Evolutionary conservation across 2,888 invertebrate species (phyloP).

Genomic region (Capitulum mitella): DNA sequence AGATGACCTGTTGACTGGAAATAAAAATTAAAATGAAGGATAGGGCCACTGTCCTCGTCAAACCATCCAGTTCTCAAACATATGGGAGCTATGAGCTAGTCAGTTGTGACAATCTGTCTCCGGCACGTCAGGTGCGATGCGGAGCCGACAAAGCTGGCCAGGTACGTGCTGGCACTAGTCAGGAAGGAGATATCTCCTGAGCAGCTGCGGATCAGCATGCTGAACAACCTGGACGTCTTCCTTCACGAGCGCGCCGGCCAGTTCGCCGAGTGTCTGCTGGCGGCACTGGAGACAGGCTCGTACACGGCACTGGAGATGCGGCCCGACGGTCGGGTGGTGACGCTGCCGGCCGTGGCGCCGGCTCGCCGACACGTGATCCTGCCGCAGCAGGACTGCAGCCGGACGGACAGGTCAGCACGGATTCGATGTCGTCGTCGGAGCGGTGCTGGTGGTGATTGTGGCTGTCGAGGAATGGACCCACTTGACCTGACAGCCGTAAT

Average conservation of each 20-base stretch:
- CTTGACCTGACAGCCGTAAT: too few species aligned
- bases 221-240: constrained; percentile 93
- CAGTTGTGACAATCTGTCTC: too few species aligned
- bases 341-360: background rate
- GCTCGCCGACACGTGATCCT: background rate
- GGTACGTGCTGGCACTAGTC: constrained; percentile 22
- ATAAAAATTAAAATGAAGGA: too few species aligned
- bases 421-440: too few species aligned
- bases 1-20: too few species aligned
- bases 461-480: too few species aligned
- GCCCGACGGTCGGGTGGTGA: background rate
- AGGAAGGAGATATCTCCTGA: constrained; percentile 62
- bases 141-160: background rate
- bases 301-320: background rate
- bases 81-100: too few species aligned
- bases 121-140: background rate
- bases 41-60: too few species aligned
- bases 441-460: too few species aligned
- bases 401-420: too few species aligned
- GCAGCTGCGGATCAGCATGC: constrained; percentile 80
- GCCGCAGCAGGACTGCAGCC: background rate
- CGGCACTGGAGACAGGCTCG: constrained; percentile 60
- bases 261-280: constrained; percentile 77
- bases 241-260: constrained; percentile 79
- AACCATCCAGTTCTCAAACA: too few species aligned